phyloP scores from a whole-genome alignment of 2,113 vertebrate species.

The Mola mola region DNA sequence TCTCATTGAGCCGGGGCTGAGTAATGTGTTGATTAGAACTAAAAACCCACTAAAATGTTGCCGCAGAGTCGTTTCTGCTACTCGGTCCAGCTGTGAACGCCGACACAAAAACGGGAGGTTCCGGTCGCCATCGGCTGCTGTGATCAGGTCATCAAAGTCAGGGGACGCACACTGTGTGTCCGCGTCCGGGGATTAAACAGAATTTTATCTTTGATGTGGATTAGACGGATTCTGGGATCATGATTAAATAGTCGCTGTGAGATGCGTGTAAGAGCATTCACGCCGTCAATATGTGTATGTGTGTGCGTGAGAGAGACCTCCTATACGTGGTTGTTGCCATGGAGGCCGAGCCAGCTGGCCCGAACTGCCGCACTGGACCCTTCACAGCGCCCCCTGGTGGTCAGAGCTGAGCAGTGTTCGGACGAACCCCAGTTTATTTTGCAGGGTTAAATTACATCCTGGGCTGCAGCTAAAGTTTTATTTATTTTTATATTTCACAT shows the following conservation, averaged over 20 bases:
- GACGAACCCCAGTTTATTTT: too few species aligned
- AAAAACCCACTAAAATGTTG: too few species aligned
- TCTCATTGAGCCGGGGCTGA: not conserved
- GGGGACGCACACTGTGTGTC: not conserved
- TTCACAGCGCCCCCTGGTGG: conserved; percentile 1
- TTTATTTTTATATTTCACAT: too few species aligned
- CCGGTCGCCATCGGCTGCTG: not conserved
- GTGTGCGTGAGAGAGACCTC: conserved; percentile 17
- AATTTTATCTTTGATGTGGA: conserved; percentile 62
- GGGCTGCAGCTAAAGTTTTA: too few species aligned
- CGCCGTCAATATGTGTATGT: conserved; percentile 1
- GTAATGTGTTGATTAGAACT: not conserved
- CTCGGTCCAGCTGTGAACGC: too few species aligned
- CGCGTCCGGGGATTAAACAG: conserved; percentile 47
- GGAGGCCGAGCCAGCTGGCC: too few species aligned
- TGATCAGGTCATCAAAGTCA: not conserved
- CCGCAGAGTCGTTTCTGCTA: too few species aligned
- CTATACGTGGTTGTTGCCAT: conserved; percentile 11
- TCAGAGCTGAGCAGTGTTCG: not conserved
- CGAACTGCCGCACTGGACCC: too few species aligned
- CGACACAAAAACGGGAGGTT: too few species aligned
- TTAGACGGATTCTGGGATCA: conserved; percentile 29
- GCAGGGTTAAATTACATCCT: too few species aligned
- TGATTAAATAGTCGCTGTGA: conserved; percentile 41
- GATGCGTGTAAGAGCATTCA: conserved; percentile 14